Conservation (phyloP, 2,888 invertebrate genomes). For the Macropis europaea region DNA sequence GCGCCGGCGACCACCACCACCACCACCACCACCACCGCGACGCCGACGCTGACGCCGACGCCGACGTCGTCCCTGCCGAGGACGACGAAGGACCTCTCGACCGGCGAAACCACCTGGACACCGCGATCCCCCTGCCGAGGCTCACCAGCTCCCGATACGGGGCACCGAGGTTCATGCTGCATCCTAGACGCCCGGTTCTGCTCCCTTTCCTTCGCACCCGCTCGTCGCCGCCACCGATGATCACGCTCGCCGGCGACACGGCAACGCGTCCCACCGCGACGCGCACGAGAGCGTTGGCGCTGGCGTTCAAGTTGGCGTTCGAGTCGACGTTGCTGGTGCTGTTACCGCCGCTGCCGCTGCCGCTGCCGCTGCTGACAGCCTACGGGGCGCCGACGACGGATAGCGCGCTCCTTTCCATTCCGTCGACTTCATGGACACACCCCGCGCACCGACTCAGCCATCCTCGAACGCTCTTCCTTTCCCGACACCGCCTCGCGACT, state of each 20-base stretch:
- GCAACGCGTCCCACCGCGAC: constrained; percentile 47
- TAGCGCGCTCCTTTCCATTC: constrained; percentile 44
- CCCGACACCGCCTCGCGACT: constrained; percentile 22
- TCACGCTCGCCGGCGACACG: constrained; percentile 55
- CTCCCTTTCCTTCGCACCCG: constrained; percentile 42
- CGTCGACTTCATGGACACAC: constrained; percentile 63
- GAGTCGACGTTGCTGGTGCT: not conserved
- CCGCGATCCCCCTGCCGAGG: constrained; percentile 74
- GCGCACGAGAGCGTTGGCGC: too few relatives aligned
- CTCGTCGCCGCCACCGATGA: constrained; percentile 46
- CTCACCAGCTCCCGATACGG: constrained; percentile 77
- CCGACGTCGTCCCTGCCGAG: constrained; percentile 47
- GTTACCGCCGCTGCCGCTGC: not conserved
- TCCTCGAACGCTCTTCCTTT: constrained; percentile 26
- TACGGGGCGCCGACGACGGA: constrained; percentile 38
- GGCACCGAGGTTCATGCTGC: constrained; percentile 79
- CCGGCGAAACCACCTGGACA: constrained; percentile 67
- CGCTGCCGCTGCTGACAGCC: constrained; percentile 5
- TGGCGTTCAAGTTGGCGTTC: constrained; percentile 10
- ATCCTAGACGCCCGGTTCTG: constrained; percentile 72
- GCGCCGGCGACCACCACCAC: not conserved
- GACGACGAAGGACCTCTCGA: constrained; percentile 50
- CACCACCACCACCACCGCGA: constrained; percentile 35
- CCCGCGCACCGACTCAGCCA: constrained; percentile 36
- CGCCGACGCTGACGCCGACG: constrained; percentile 36